These are phyloP conservation scores for Amphimedon queenslandica DNA, from an alignment of 37 sponge, comb jelly and placozoan genomes.

Conservation along the genomic window DNA sequence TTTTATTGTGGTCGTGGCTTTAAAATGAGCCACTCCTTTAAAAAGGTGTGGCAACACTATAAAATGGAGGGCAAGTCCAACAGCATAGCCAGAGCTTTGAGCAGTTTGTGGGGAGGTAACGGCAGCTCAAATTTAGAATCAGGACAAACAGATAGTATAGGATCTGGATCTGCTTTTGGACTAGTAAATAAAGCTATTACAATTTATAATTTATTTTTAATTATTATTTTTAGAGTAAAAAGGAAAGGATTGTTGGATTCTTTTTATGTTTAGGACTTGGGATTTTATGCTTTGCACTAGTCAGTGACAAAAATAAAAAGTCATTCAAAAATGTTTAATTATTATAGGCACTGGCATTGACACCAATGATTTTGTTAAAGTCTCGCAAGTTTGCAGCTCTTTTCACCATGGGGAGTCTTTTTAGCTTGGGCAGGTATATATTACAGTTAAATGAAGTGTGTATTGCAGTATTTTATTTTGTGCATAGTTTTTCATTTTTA, in stretches of 20 bases:
- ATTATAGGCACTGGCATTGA: constrained; percentile 52
- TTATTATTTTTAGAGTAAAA: constrained; percentile 48
- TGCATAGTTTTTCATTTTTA: constrained; percentile 87
- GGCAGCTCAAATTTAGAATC: too few species aligned
- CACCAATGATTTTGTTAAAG: constrained; percentile 85
- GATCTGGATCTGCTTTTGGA: background rate
- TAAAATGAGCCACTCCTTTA: background rate
- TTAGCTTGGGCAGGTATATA: constrained; percentile 81
- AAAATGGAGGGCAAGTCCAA: too few species aligned
- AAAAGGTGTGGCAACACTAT: too few species aligned
- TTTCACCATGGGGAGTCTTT: constrained; percentile 90
- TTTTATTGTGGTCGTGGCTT: too few species aligned
- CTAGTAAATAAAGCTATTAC: background rate
- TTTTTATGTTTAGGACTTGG: constrained; percentile 68
- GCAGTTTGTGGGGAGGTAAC: constrained; percentile 11
- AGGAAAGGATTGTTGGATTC: constrained; percentile 82
- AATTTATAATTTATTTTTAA: too few species aligned
- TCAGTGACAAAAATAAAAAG: constrained; percentile 15
- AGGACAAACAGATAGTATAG: background rate
- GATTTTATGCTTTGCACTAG: constrained; percentile 55
- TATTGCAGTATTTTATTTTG: background rate
- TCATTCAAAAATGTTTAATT: background rate
- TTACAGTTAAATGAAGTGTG: background rate
- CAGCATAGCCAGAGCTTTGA: constrained; percentile 15
- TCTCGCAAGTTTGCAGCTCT: constrained; percentile 88